These are phyloP conservation scores for Ophion slaviceki DNA, from an alignment of 2,888 invertebrate genomes.

Conservation along the genomic window DNA sequence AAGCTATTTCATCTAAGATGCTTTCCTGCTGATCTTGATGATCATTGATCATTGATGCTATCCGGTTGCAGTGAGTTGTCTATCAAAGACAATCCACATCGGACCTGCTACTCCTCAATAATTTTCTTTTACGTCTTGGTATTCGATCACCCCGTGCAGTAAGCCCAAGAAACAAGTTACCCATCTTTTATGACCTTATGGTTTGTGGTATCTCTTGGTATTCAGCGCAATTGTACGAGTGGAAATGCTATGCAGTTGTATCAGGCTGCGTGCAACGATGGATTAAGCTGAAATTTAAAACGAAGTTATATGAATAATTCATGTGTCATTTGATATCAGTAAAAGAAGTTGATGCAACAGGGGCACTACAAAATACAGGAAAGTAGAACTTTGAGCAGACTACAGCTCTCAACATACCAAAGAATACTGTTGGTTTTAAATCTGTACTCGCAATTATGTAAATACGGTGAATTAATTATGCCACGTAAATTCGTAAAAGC, in stretches of 20 bases:
- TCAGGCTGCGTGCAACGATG: conserved; percentile 39
- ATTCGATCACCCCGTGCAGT: too few species aligned
- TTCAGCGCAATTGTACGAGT: not conserved
- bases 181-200: not conserved
- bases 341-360: conserved; percentile 30
- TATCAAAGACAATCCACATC: too few species aligned
- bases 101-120: too few species aligned
- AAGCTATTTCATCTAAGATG: not conserved
- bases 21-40: not conserved
- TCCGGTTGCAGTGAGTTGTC: too few species aligned
- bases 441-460: conserved; percentile 79
- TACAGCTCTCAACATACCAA: conserved; percentile 41
- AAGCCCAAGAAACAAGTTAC: not conserved
- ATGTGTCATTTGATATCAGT: conserved; percentile 69
- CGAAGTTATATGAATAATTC: conserved; percentile 78
- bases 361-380: conserved; percentile 35
- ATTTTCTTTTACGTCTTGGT: too few species aligned
- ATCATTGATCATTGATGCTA: too few species aligned
- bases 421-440: conserved; percentile 76
- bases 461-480: conserved; percentile 68
- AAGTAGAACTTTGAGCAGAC: conserved; percentile 15
- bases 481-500: conserved; percentile 43
- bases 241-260: conserved; percentile 47
- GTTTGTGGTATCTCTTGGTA: conserved; percentile 24
- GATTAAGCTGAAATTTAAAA: conserved; percentile 74